Percentiles rank a stretch among this genome's conserved stretches.
Conservation (phyloP, 2,888 invertebrate genomes). For the Plebejus argus region DNA sequence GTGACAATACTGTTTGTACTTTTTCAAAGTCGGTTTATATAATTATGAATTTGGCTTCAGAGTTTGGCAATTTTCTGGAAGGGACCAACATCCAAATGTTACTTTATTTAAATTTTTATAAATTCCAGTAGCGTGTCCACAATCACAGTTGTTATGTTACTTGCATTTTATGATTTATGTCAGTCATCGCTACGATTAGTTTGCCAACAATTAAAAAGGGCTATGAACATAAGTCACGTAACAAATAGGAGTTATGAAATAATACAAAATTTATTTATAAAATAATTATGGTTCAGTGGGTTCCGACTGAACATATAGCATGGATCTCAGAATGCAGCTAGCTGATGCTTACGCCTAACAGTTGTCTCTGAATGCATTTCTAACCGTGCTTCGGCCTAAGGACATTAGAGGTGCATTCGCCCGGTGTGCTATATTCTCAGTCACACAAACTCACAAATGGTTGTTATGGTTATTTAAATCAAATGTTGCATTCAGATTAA, state of each 20-base stretch:
- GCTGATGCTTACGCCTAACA: conserved; percentile 59
- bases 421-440: conserved; percentile 72
- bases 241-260: conserved; percentile 50
- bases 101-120: conserved; percentile 50
- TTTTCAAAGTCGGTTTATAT: conserved; percentile 60
- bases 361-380: conserved; percentile 54
- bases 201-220: conserved; percentile 60
- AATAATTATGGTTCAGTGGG: conserved; percentile 72
- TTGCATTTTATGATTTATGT: conserved; percentile 66
- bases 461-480: conserved; percentile 74
- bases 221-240: conserved; percentile 66
- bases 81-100: conserved; percentile 73
- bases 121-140: conserved; percentile 54
- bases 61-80: conserved; percentile 70
- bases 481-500: conserved; percentile 76
- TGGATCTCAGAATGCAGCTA: conserved; percentile 80
- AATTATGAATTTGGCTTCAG: conserved; percentile 55
- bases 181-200: conserved; percentile 56
- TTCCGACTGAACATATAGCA: conserved; percentile 76
- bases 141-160: conserved; percentile 51
- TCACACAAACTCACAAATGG: conserved; percentile 71
- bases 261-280: conserved; percentile 67
- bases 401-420: conserved; percentile 53
- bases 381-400: conserved; percentile 42
- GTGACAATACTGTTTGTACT: conserved; percentile 77